Base-by-base conservation (phyloP, 2,797 vertebrate genomes). In the Spea hammondii region DNA sequence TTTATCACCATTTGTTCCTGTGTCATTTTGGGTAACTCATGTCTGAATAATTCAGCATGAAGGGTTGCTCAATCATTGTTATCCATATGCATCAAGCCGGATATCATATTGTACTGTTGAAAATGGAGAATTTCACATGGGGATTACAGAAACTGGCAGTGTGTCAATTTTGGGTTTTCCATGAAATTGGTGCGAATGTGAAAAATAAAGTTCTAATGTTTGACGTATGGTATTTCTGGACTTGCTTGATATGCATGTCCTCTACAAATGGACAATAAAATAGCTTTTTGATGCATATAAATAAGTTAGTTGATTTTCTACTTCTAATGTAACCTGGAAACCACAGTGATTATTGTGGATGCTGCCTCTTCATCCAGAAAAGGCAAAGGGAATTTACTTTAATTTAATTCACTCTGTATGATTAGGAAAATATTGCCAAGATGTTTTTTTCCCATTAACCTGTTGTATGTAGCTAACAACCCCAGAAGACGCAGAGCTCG, bases 41-140 rank as follows among this genome's bases (percentile, higher is more conserved):
- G 78, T 64, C 70, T 65, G 44, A 53, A 49, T 77, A 82, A 82
- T 82, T 72, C 48, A 70, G 73, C 57, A 55, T 77, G 59, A 82
- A 77, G 75, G 55, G 69, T 77, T 77, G 69, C 74, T 82, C 75
- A 82, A 77, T 82, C 79, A 65, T 55, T 74, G 74, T 77, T 82
- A 82, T 77, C 79, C 79, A 73, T 82, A 82, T 77, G 79, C 74
- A 77, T 72, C 79, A 82, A 77, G 75, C 79, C 79, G 79, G 79
- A 82, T 77, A 77, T 82, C 77, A 73, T 72, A 65, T 64, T 17
- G 65, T 68, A 82, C 74, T 82, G 79, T 82, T 77, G 79, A 77
- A 77, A 82, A 82, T 82, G 55, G 55, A 64, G 44, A 65, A 82
- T 82, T 82, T 82, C 74, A 71, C 79, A 82, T 74, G 79, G 79